Evolutionary conservation across 2,797 vertebrate genomes (phyloP), one percentile per base, ranked within the genome.

Genomic region (Gastrophryne carolinensis): DNA sequence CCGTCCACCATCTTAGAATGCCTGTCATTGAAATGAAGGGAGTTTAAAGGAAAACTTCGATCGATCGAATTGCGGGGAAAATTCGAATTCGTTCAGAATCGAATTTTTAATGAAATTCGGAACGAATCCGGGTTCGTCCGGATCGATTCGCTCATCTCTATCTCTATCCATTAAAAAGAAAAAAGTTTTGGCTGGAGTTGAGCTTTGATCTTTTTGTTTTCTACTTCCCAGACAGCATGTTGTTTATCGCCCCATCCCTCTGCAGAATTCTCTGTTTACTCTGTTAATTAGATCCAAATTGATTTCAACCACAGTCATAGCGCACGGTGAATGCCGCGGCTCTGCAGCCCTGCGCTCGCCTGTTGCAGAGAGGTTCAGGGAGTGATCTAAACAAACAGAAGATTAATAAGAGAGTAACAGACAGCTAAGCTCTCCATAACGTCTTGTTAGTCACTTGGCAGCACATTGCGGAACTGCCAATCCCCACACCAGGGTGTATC

Each of bases 261-360:
- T 4, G 19, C 26, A 54, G 72, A 44, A 1, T 57, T 44, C 49
- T 56, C 56, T 74, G 37, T 65, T 74, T 74, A 57, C 49, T 37
- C 49, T 41, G 34, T 65, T 64, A 74, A 74, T 65, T 66, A 58
- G 27, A 74, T 66, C 52, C 52, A 74, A 74, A 66, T 66, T 65
- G 62, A 66, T 66, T 65, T 66, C 29, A 35, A 15, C 49, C 27
- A 74, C 34, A 57, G 49, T 34, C 50, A 8, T 17, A 29, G 32
- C 13, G 15, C 13, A 27, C 1, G 12, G 7, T 23, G 24, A 49
- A 29, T 11, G 10, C 41, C 1, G 7, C 6, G 60, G 32, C 60
- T 41, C 60, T 3, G 49, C 71, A 10, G 34, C 50, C 12, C 32
- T 63, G 35, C 56, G 2, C 19, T 8, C 26, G 21, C 26, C n/a